A percentile compares a stretch with the other conserved stretches of the same genome.
phyloP scores from a whole-genome alignment of 2,797 vertebrate species.

The Rallus crepitans region DNA sequence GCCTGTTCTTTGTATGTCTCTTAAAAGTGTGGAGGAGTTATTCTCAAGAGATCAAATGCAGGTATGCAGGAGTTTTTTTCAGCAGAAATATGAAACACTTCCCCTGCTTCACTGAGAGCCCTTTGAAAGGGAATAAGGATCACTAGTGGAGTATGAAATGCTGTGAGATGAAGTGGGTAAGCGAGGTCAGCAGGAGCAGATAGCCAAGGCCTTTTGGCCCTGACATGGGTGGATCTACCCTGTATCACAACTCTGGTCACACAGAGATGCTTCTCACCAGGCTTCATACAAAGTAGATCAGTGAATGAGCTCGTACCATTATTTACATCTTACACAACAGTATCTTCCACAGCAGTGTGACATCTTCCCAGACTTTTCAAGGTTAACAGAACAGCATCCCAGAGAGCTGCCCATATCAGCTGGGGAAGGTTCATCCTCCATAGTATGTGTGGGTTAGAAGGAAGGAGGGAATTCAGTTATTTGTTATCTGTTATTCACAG shows the following conservation, averaged over 20 bases:
- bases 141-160: neutral
- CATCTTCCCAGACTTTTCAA: neutral
- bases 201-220: neutral
- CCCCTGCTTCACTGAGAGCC: neutral
- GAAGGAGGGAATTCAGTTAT: neutral
- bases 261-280: neutral
- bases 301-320: neutral
- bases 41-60: conserved; percentile 2
- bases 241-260: neutral
- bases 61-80: neutral
- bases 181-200: neutral
- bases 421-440: neutral
- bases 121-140: neutral
- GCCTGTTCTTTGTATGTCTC: neutral
- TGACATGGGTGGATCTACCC: neutral
- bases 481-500: neutral
- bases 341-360: neutral
- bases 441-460: accelerated
- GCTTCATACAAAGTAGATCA: neutral
- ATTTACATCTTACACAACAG: neutral
- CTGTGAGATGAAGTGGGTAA: neutral
- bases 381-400: neutral
- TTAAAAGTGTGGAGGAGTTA: neutral
- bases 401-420: neutral
- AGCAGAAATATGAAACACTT: conserved; percentile 2